Evolutionary conservation across 2,888 invertebrate species (phyloP).

Genomic region (Girardia tigrina): DNA sequence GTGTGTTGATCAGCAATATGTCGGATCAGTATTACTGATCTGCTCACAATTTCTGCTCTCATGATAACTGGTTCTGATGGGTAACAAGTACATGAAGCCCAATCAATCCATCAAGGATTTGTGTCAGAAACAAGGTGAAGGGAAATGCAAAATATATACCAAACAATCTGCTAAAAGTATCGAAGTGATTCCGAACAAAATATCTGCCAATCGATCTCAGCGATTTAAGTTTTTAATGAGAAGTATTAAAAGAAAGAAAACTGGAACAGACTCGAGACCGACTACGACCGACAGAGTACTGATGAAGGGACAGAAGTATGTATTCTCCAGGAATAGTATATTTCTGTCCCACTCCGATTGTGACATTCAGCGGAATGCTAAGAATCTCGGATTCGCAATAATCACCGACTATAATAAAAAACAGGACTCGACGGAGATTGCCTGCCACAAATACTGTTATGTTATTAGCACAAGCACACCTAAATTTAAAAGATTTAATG

Average conservation of each 20-base stretch:
- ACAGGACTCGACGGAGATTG: neutral
- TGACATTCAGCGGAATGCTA: neutral
- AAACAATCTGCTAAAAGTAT: neutral
- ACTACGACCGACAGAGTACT: neutral
- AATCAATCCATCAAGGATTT: slow-evolving; percentile 16
- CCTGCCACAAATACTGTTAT: neutral
- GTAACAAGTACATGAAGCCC: neutral
- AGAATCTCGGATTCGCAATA: neutral
- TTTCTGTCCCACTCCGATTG: neutral
- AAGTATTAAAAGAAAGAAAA: neutral
- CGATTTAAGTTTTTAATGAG: neutral
- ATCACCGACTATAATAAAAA: neutral
- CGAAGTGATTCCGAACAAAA: neutral
- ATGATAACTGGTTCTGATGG: neutral
- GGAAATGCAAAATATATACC: neutral
- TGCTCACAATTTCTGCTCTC: neutral
- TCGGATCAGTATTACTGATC: neutral
- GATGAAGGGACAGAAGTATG: neutral
- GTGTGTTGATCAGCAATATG: too few species aligned
- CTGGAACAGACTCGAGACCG: neutral
- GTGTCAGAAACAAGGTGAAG: neutral
- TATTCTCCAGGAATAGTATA: neutral
- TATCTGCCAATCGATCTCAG: neutral
- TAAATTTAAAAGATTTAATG: neutral
- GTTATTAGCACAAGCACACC: neutral